Percentiles rank a stretch among this genome's conserved stretches.
phyloP scores from a whole-genome alignment of 2,888 invertebrate species.

The Metalampra italica region DNA sequence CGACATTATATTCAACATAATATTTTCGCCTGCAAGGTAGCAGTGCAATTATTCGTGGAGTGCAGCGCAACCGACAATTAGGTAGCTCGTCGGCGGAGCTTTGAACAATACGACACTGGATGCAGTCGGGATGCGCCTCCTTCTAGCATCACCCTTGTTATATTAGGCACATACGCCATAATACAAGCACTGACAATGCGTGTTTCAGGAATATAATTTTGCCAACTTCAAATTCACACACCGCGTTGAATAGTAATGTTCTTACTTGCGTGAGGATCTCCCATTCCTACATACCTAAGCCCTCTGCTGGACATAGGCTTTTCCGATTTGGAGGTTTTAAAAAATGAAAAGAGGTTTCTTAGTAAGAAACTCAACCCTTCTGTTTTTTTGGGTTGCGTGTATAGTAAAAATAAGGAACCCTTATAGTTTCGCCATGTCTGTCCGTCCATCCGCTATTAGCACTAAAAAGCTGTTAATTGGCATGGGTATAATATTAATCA shows the following conservation, averaged over 20 bases:
- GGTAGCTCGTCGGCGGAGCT: conserved; percentile 26
- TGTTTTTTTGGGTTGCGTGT: too few relatives aligned
- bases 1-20: conserved; percentile 8
- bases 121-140: conserved; percentile 18
- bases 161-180: conserved; percentile 22
- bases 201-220: conserved; percentile 11
- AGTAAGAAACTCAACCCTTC: too few relatives aligned
- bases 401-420: too few relatives aligned
- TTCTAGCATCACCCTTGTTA: conserved; percentile 20
- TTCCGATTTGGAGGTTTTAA: too few relatives aligned
- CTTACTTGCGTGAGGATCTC: not conserved
- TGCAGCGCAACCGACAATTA: conserved; percentile 33
- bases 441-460: too few relatives aligned
- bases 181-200: conserved; percentile 22
- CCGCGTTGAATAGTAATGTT: conserved; percentile 12
- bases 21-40: conserved; percentile 31
- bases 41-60: conserved; percentile 35
- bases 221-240: conserved; percentile 9
- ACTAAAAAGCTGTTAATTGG: too few relatives aligned
- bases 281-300: too few relatives aligned
- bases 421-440: too few relatives aligned
- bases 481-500: too few relatives aligned
- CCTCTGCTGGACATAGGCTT: too few relatives aligned
- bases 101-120: conserved; percentile 29
- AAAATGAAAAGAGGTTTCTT: too few relatives aligned